Evolutionary conservation across 2,888 invertebrate species (phyloP).

Genomic region (Lucinisca nassula): DNA sequence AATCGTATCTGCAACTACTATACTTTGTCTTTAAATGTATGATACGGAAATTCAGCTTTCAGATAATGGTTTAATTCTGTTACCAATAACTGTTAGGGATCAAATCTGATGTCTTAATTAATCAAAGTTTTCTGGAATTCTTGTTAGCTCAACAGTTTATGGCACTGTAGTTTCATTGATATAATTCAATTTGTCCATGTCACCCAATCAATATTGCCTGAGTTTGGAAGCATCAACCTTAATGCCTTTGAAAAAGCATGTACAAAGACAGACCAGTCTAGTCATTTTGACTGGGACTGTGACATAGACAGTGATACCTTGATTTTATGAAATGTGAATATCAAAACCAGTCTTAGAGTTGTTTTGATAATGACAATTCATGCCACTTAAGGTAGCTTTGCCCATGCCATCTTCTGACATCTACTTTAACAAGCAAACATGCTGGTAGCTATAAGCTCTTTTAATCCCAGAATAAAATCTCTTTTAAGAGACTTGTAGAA

Average conservation of each 20-base stretch:
- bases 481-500: neutral
- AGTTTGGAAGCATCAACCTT: too few relatives aligned
- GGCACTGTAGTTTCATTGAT: neutral
- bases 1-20: too few relatives aligned
- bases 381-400: neutral
- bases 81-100: neutral
- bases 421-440: neutral
- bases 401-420: neutral
- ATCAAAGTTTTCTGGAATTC: neutral
- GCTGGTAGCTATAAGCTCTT: neutral
- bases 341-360: too few relatives aligned
- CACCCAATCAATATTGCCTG: neutral
- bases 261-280: too few relatives aligned
- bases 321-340: too few relatives aligned
- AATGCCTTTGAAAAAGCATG: too few relatives aligned
- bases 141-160: neutral
- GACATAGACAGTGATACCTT: too few relatives aligned
- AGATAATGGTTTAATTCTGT: neutral
- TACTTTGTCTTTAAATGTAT: too few relatives aligned
- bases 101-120: neutral
- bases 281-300: too few relatives aligned
- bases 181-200: conserved; percentile 10
- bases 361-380: too few relatives aligned
- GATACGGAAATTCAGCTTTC: too few relatives aligned
- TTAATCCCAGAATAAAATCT: neutral